Evolutionary conservation across 2,888 invertebrate species (phyloP).

Genomic region (Teleogryllus oceanicus): DNA sequence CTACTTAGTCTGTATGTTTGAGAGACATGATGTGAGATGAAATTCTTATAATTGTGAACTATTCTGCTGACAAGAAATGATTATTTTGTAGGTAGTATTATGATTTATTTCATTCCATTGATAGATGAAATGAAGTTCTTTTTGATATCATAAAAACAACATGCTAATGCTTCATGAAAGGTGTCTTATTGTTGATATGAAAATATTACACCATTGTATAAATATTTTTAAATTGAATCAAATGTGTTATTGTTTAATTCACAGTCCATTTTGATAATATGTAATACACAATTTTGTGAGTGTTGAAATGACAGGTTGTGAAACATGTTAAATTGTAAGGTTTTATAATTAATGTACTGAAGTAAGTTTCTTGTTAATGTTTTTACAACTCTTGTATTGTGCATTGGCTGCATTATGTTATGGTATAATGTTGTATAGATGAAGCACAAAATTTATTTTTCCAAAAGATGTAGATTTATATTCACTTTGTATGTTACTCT

Average conservation of each 20-base stretch:
- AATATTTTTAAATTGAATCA: neutral
- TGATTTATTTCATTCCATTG: neutral
- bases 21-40: too few relatives aligned
- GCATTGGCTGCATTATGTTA: neutral
- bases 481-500: too few relatives aligned
- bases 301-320: conserved; percentile 2
- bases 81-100: neutral
- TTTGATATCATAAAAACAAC: neutral
- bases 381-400: neutral
- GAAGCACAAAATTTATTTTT: conserved; percentile 6
- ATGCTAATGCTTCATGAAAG: neutral
- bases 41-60: neutral
- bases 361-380: conserved; percentile 6
- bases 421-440: neutral
- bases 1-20: too few relatives aligned
- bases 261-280: conserved; percentile 1
- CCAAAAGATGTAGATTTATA: neutral
- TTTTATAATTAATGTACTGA: conserved; percentile 2
- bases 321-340: neutral
- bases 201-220: neutral
- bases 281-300: neutral
- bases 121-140: neutral
- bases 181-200: neutral
- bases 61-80: neutral
- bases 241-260: neutral